Evolutionary conservation across 2,113 vertebrate genomes (phyloP).

Genomic region (Daphoenositta chrysoptera): DNA sequence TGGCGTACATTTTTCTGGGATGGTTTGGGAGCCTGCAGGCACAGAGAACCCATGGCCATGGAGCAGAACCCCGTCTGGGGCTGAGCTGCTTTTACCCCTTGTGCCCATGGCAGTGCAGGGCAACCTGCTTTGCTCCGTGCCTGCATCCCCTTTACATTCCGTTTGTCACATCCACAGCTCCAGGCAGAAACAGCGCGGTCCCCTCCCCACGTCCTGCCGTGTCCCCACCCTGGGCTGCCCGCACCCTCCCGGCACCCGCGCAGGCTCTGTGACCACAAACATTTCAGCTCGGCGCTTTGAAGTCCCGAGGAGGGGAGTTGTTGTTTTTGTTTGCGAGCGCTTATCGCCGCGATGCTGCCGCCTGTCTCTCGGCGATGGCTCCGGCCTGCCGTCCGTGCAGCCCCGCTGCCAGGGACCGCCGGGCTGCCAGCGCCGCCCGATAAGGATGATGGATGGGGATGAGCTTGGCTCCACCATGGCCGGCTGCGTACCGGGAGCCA

Average conservation of each 20-base stretch:
- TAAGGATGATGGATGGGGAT: constrained; percentile 93
- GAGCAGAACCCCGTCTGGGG: neutral
- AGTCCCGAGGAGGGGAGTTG: constrained; percentile 75
- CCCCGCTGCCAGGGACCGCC: constrained; percentile 65
- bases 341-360: constrained; percentile 69
- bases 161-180: accelerated
- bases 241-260: neutral
- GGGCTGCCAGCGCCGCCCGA: constrained; percentile 81
- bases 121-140: neutral
- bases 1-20: neutral
- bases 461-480: constrained; percentile 86
- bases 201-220: accelerated
- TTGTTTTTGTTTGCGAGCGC: constrained; percentile 80
- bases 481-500: constrained; percentile 80
- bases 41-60: accelerated
- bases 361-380: constrained; percentile 52
- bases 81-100: neutral
- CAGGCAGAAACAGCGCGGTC: accelerated
- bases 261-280: constrained; percentile 44
- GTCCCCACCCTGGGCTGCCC: neutral
- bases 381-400: constrained; percentile 43
- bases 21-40: neutral
- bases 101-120: accelerated
- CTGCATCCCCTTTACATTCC: neutral
- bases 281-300: constrained; percentile 78